phyloP scores from a whole-genome alignment of 2,888 invertebrate genomes.

The Criorhina ranunculi region DNA sequence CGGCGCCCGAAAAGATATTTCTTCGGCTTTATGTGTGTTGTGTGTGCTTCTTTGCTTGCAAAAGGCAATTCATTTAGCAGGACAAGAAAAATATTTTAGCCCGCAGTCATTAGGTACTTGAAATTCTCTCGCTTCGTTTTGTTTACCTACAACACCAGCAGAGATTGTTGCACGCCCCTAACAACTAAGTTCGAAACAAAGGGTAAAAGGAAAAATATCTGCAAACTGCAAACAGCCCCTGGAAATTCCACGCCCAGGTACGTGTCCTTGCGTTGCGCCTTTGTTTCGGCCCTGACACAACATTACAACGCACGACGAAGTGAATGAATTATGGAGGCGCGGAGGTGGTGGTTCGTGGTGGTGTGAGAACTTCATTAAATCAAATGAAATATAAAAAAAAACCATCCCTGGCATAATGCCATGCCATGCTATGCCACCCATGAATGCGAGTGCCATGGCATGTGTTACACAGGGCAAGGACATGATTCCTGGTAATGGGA shows the following conservation, averaged over 20 bases:
- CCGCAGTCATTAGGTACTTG: conserved; percentile 58
- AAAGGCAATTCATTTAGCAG: conserved; percentile 61
- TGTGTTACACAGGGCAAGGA: conserved; percentile 38
- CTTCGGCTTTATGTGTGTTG: background rate
- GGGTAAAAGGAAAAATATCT: conserved; percentile 16
- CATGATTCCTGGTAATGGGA: conserved; percentile 17
- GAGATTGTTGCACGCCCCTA: conserved; percentile 45
- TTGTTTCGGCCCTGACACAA: conserved; percentile 45
- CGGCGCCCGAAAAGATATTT: conserved; percentile 39
- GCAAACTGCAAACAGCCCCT: conserved; percentile 61
- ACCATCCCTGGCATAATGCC: conserved; percentile 59
- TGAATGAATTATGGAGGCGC: conserved; percentile 24
- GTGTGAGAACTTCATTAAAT: conserved; percentile 55
- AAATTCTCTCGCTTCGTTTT: conserved; percentile 53
- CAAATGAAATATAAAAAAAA: conserved; percentile 46
- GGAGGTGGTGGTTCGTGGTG: conserved; percentile 20
- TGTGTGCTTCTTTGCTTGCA: conserved; percentile 11
- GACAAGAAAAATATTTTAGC: conserved; percentile 61
- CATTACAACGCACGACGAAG: conserved; percentile 7
- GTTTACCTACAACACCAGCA: conserved; percentile 40
- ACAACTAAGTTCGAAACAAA: conserved; percentile 20
- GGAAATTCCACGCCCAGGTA: conserved; percentile 54
- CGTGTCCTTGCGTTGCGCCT: conserved; percentile 47
- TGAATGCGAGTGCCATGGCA: conserved; percentile 2
- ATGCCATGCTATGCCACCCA: conserved; percentile 36